These are phyloP conservation scores for rabbit (Oryctolagus cuniculus) DNA, from an alignment of 2,113 vertebrate genomes.

Conservation along the genomic window DNA sequence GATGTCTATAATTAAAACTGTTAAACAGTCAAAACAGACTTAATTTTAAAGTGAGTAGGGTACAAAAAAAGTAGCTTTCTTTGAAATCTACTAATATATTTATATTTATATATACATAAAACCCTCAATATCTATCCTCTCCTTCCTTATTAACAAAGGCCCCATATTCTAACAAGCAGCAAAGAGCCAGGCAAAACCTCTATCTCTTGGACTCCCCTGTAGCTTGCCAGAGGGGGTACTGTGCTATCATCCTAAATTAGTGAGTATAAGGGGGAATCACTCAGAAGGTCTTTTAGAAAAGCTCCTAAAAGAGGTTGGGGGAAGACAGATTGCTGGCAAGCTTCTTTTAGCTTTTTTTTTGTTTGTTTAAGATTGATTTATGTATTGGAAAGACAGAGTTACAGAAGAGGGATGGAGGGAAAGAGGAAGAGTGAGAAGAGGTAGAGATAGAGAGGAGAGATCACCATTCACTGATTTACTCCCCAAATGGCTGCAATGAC, in stretches of 20 bases:
- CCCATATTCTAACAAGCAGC: neutral
- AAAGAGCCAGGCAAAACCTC: neutral
- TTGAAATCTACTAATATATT: neutral
- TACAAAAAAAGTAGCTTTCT: neutral
- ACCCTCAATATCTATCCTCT: neutral
- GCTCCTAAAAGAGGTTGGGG: neutral
- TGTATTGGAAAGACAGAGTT: too few species aligned
- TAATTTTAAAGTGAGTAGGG: constrained; percentile 1
- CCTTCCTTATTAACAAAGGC: neutral
- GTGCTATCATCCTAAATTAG: neutral
- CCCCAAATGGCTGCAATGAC: too few species aligned
- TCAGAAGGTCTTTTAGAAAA: neutral
- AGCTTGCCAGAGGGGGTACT: neutral
- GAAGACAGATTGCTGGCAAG: neutral
- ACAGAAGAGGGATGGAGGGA: too few species aligned
- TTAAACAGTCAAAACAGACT: neutral
- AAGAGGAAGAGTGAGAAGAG: too few species aligned
- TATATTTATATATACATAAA: neutral
- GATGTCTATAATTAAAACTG: neutral
- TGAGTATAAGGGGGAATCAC: neutral
- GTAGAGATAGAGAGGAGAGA: too few species aligned
- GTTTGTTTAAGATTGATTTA: too few species aligned
- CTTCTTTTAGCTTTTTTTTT: neutral
- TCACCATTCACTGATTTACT: too few species aligned
- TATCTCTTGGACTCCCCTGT: neutral